Evolutionary conservation across 2,797 vertebrate species (phyloP), one percentile per base, ranked within the genome.

Genomic region (Brachyalestes nurse): DNA sequence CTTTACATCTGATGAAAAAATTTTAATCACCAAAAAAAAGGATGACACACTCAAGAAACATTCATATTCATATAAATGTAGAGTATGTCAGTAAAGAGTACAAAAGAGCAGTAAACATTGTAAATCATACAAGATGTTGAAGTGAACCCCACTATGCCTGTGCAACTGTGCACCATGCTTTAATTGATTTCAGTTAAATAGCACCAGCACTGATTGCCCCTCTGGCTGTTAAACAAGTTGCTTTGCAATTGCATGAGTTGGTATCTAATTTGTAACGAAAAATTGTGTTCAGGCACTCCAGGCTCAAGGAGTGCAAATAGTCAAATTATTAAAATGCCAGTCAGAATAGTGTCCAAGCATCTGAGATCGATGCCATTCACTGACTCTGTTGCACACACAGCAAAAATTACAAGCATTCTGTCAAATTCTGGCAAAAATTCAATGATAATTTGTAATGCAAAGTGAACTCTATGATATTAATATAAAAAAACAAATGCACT

Each of bases 341-440:
- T 42, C 71, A 66, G 62, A 61, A 72, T 74, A 42, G 5, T 62
- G 75, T 53, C 77, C 47, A 72, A 64, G 47, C 45, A 61, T 69
- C 10, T 13, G 49, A 65, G 72, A 83, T 87, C 82, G 71, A 77
- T 82, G 51, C 19, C 61, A 85, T 77, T 49, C 61, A 83, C 64
- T 81, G 58, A 75, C 55, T 70, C 76, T 38, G 55, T 72, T 71
- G 45, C 71, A 21, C 53, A 79, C 61, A 51, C 71, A 61, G 62
- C 75, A 55, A 75, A 82, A 79, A 77, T 58, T 79, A 65, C 45
- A 58, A 34, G 25, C 3, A 47, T 49, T 55, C 17, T 49, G 45
- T 78, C 70, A 47, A 64, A 78, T 69, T 67, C 62, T 34, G 42
- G 61, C 51, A 67, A 38, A 51, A 16, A 34, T 38, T 61, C 72